Conservation (phyloP, 2,113 vertebrate genomes). For the Oreochromis aureus region DNA sequence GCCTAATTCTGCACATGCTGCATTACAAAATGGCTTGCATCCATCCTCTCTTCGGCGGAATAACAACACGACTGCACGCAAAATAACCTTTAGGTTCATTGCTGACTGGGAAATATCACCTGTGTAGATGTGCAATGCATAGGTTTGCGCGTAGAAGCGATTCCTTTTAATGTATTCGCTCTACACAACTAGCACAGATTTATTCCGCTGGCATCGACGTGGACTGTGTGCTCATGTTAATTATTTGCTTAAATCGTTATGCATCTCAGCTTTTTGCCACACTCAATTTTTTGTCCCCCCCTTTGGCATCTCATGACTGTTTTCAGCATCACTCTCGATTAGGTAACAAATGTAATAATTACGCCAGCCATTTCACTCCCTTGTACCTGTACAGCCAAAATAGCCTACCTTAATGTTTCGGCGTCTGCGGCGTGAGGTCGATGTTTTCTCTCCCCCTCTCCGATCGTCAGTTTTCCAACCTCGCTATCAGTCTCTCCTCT, state of each 20-base stretch:
- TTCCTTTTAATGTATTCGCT: not conserved
- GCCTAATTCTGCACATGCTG: conserved; percentile 74
- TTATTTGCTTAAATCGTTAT: conserved; percentile 1
- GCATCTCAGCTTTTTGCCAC: conserved; percentile 11
- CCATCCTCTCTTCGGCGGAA: conserved; percentile 56
- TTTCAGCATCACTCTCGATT: conserved; percentile 10
- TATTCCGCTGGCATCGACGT: not conserved
- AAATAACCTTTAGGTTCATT: not conserved
- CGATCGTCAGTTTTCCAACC: conserved; percentile 33
- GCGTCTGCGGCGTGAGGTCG: conserved; percentile 42
- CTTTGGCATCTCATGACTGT: not conserved
- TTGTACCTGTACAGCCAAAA: conserved; percentile 43
- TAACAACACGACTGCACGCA: conserved; percentile 60
- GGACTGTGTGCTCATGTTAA: not conserved
- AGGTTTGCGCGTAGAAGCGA: not conserved
- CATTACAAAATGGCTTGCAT: conserved; percentile 78
- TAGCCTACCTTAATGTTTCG: conserved; percentile 43
- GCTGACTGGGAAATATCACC: not conserved
- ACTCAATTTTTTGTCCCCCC: not conserved
- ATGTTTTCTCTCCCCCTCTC: conserved; percentile 35
- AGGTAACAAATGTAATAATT: conserved; percentile 40
- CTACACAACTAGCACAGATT: not conserved
- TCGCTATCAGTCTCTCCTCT: conserved; percentile 39
- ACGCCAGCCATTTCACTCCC: conserved; percentile 48
- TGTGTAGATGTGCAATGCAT: not conserved